Evolutionary conservation across 92 coral and sea anemone species (phyloP).

Genomic region (Phenganax stokvisi): DNA sequence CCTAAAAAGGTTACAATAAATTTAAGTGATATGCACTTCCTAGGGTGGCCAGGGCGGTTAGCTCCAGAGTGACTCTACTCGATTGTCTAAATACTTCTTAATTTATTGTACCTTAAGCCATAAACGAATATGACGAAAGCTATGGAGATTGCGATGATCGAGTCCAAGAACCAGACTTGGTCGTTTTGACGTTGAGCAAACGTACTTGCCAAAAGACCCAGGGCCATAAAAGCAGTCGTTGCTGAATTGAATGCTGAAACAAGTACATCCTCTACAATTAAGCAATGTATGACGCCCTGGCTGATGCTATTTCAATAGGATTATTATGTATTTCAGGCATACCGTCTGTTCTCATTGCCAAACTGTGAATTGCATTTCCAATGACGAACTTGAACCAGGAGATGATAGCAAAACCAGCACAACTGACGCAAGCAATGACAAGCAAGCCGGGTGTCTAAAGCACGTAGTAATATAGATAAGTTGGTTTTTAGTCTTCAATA

Average conservation of each 20-base stretch:
- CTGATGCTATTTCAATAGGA: too few species aligned
- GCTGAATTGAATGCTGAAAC: conserved; percentile 81
- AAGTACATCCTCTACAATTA: neutral
- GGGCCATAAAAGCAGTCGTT: conserved; percentile 83
- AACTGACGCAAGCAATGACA: conserved; percentile 60
- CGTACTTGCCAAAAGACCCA: conserved; percentile 73
- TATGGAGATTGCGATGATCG: conserved; percentile 76
- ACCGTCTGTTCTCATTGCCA: conserved; percentile 89
- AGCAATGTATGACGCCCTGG: neutral
- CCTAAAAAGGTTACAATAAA: neutral
- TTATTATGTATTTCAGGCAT: conserved; percentile 13
- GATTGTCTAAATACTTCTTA: neutral
- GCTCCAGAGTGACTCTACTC: too few species aligned
- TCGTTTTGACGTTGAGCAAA: conserved; percentile 62
- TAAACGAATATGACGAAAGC: conserved; percentile 63
- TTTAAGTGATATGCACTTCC: neutral
- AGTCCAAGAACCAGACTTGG: conserved; percentile 84
- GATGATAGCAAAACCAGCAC: conserved; percentile 58
- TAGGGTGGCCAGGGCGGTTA: neutral
- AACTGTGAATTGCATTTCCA: conserved; percentile 69
- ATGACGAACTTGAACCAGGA: conserved; percentile 65
- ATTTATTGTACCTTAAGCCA: conserved; percentile 58
- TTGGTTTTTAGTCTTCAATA: neutral
- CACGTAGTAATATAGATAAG: neutral
- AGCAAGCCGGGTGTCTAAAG: conserved; percentile 65